These are phyloP conservation scores for Drosophila nigrodunni DNA, from an alignment of 1,140 invertebrate genomes.

Conservation along the genomic window DNA sequence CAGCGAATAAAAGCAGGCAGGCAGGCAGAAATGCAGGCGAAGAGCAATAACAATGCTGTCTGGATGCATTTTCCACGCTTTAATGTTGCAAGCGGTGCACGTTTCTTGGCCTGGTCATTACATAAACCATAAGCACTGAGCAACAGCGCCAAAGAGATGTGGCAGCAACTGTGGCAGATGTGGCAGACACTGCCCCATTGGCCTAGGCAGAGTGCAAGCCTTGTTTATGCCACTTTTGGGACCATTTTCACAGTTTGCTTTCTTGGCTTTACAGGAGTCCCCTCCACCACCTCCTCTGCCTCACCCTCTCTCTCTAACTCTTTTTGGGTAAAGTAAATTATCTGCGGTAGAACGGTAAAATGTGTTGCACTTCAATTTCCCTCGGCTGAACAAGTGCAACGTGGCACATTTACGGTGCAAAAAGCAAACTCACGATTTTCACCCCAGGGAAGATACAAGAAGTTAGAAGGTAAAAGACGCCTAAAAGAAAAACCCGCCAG, in stretches of 20 bases:
- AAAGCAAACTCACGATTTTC: conserved; percentile 75
- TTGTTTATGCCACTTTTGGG: conserved; percentile 51
- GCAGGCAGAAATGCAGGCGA: background rate
- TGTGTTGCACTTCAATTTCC: conserved; percentile 48
- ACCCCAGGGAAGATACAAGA: conserved; percentile 47
- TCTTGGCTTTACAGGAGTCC: background rate
- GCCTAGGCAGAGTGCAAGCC: background rate
- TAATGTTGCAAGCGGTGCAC: conserved; percentile 64
- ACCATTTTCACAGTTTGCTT: conserved; percentile 68
- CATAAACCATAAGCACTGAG: conserved; percentile 73
- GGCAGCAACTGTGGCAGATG: conserved; percentile 12
- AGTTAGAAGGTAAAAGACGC: background rate
- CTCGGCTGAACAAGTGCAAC: conserved; percentile 71
- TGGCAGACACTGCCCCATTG: conserved; percentile 23
- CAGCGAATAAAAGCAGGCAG: background rate
- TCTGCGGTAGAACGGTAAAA: conserved; percentile 75
- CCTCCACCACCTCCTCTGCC: background rate
- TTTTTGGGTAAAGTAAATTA: conserved; percentile 56
- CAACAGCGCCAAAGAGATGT: conserved; percentile 24
- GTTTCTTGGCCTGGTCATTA: conserved; percentile 56
- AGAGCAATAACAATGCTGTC: conserved; percentile 59
- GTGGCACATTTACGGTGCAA: conserved; percentile 74
- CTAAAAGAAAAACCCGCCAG: conserved; percentile 47
- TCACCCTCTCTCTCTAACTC: background rate
- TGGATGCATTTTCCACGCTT: conserved; percentile 65